Evolutionary conservation across 2,888 invertebrate species (phyloP), one percentile per base, ranked within the genome.

Genomic region (Fissipunctia ypsillon): DNA sequence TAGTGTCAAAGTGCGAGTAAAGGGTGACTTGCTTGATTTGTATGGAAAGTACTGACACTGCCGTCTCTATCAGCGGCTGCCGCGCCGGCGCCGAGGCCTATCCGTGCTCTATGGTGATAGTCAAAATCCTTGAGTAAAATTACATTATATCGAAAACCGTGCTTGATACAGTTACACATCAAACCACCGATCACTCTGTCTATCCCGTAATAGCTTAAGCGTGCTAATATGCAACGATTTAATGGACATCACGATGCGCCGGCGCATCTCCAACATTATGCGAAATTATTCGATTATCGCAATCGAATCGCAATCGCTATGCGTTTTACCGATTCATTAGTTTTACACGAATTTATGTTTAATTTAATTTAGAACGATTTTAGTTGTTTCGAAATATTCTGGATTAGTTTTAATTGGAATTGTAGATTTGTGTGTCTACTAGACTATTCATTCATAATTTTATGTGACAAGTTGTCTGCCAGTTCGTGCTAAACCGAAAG

Each of bases 201-300:
- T 50, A 61, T 43, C 77, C 76, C 19, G 3, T 82, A 82, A 82
- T 82, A 57, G 68, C 48, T 38, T 16, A 66, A 56, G 81, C 82
- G 74, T 78, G 82, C 69, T 81, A 78, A 75, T 73, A 78, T 81
- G 73, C 78, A 80, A 60, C 57, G 45, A 64, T 78, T 73, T 83
- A 84, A 83, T 83, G 78, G 66, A 63, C 71, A 56, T 67, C 86
- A 84, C 84, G 86, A 84, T 48, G 81, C 54, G 43, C 54, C 50
- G 35, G 59, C 78, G 64, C 71, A 50, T 60, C 69, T 69, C 57
- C 50, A 5, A 43, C 12, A 73, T 79, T 83, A 85, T 67, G 50
- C 81, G 59, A 81, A 80, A 81, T 82, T 73, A 84, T 81, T 81
- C 69, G 81, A 84, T 82, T 76, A 82, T 43, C 56, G 81, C 76